Evolutionary conservation across 2,797 vertebrate genomes (phyloP), one percentile per base, ranked within the genome.

Genomic region (Menidia menidia): DNA sequence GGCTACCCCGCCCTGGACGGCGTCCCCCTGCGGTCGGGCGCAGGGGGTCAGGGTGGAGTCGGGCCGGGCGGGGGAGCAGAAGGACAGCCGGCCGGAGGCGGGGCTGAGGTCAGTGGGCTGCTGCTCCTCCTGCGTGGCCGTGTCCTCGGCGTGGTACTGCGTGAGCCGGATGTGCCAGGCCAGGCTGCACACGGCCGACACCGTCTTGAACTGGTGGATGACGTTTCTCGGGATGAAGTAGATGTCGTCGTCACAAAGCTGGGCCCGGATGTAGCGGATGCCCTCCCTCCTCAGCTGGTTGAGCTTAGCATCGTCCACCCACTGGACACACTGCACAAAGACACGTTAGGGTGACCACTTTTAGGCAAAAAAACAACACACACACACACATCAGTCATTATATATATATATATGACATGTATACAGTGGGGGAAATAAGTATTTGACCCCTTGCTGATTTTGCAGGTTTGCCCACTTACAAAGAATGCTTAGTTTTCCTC

Each of bases 181-280:
- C 80, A 99, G 93, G 92, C 98, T 99, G 92, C 97, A 99, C 63
- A 99, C 98, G 0, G 98, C 98, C 0, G 98, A 99, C 87, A 99
- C 97, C 0, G 98, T 99, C 94, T 99, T 98, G 86, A 99, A 99
- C 91, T 99, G 98, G 91, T 99, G 98, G 86, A 99, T 98, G 89
- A 99, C 97, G 80, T 99, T 99, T 88, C 98, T 95, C 0, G 97
- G 97, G 90, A 99, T 99, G 94, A 99, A 99, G 94, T 99, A 99
- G 85, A 99, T 95, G 91, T 99, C 98, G 73, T 99, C 95, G 81
- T 99, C 95, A 33, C 97, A 99, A 69, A 99, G 94, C 91, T 98
- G 97, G 71, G 96, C 92, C 0, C 95, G 95, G 55, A 95, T 93
- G 52, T 99, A 99, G 75, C 96, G 97, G 92, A 99, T 96, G 63